These are phyloP conservation scores for Aleadryas rufinucha DNA, from an alignment of 2,113 vertebrate genomes.

Conservation along the genomic window DNA sequence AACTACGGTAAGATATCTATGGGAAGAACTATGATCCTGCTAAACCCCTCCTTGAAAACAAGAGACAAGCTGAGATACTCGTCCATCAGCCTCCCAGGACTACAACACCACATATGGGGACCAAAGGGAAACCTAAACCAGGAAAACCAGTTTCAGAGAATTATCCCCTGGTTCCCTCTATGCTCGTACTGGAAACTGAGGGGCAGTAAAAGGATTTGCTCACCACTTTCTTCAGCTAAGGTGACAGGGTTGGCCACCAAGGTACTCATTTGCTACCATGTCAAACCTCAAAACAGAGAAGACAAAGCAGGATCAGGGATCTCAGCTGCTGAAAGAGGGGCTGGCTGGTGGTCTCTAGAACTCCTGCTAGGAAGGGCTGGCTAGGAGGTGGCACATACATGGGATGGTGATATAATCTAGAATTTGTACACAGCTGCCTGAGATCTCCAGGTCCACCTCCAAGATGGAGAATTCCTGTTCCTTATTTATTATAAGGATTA, in stretches of 20 bases:
- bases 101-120: neutral
- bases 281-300: neutral
- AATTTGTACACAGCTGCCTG: neutral
- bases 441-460: neutral
- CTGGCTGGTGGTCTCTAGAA: neutral
- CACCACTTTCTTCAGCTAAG: neutral
- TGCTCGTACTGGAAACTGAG: neutral
- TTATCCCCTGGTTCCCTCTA: neutral
- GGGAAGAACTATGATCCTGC: neutral
- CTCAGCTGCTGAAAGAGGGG: neutral
- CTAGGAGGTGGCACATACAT: neutral
- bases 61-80: neutral
- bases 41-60: neutral
- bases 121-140: neutral
- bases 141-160: neutral
- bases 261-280: neutral
- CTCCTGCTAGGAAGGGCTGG: neutral
- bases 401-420: neutral
- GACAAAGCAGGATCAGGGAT: neutral
- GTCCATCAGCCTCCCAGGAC: neutral
- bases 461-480: neutral
- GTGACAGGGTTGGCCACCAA: neutral
- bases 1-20: neutral
- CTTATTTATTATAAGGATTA: neutral
- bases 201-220: neutral